A percentile compares a stretch with the other conserved stretches of the same genome.
These are phyloP conservation scores for Pelecanus crispus DNA, from an alignment of 2,113 vertebrate genomes.

Conservation along the genomic window DNA sequence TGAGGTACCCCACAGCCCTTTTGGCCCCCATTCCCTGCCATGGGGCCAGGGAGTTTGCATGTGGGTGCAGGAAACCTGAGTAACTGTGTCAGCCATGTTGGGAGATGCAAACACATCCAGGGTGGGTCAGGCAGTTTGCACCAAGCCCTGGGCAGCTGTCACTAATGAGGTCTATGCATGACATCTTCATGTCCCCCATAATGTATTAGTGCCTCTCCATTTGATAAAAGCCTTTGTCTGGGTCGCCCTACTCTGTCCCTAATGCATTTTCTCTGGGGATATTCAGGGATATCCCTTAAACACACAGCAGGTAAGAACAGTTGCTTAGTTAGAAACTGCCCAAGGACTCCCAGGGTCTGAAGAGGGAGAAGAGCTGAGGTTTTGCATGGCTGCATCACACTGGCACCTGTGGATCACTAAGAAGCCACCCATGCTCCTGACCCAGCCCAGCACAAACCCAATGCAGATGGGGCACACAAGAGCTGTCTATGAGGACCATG, in stretches of 20 bases:
- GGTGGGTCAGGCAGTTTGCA: not conserved
- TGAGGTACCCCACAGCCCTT: not conserved
- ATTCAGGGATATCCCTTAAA: not conserved
- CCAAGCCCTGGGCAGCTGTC: not conserved
- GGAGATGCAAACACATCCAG: not conserved
- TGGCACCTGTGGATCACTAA: not conserved
- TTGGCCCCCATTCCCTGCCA: not conserved
- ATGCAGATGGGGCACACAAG: fast-evolving
- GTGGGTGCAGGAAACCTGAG: not conserved
- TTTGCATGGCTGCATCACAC: not conserved
- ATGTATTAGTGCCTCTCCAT: fast-evolving
- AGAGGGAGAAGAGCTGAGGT: not conserved
- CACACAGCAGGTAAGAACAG: not conserved
- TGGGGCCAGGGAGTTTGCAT: fast-evolving
- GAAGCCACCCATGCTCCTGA: not conserved
- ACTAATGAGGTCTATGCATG: not conserved
- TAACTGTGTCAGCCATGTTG: not conserved
- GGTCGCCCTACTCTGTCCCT: not conserved
- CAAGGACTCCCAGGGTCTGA: not conserved
- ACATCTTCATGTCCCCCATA: not conserved
- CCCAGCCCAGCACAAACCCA: not conserved
- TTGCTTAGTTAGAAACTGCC: not conserved
- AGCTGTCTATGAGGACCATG: fast-evolving
- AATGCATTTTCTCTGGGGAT: not conserved
- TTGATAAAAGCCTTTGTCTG: not conserved